Evolutionary conservation across 2,113 vertebrate species (phyloP), one percentile per base, ranked within the genome.

Genomic region (Tetraodon nigroviridis): DNA sequence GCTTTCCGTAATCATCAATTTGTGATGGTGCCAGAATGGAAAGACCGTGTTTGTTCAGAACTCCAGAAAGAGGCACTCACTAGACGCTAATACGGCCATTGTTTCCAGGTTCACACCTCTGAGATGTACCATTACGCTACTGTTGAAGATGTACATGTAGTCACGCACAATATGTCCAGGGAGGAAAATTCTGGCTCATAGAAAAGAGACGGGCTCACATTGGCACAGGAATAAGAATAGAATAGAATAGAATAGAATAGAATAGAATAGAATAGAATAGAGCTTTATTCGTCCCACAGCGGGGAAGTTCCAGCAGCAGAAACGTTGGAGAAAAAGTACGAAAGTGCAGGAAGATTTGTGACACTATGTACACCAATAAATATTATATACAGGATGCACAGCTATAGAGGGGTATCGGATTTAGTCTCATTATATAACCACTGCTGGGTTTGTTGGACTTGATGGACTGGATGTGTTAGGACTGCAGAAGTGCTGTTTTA

Each of bases 1-100:
- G 7, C 1, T 50, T 41, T 40, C n/a, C 61, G 58, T 61, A 67
- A 55, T 78, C 44, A 84, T 78, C 60, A 47, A 85, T 80, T 71
- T 55, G 50, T 67, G 60, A 78, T 76, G 48, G 64, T 54, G 73
- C 27, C 51, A 68, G 20, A 58, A 73, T 50, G 52, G 54, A 64
- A 58, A 22, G 61, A 55, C 53, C 44, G 18, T 65, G 63, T 67
- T 77, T 45, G 29, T 46, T 62, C 55, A 64, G 40, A 48, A 46
- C 57, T 67, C 53, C 32, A 16, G 49, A 11, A 67, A 41, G 64
- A 51, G 46, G 15, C 42, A 50, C 58, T 55, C 7, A 3, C 44
- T 66, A 57, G 53, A 55, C 61, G 68, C 72, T 75, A n/a, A 73
- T 69, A 37, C 60, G 29, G 20, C 58, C 51, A 44, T 29, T 56